phyloP scores from a whole-genome alignment of 2,797 vertebrate species.

The Sternotherus odoratus region DNA sequence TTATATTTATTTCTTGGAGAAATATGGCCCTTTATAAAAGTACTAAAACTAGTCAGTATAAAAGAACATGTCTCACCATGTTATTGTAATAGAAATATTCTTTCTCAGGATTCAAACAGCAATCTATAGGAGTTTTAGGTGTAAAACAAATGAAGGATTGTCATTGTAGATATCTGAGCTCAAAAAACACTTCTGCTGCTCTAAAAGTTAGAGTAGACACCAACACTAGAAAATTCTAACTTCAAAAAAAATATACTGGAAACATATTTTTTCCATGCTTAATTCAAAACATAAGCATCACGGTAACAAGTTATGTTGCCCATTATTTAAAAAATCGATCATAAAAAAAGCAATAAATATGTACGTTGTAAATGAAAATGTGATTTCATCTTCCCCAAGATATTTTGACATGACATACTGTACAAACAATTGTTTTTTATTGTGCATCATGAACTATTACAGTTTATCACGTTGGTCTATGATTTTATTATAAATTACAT shows the following conservation, averaged over 20 bases:
- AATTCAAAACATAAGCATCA: neutral
- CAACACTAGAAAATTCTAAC: neutral
- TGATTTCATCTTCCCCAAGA: neutral
- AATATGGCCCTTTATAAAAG: neutral
- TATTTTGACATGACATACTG: neutral
- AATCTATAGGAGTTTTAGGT: neutral
- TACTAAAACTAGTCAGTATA: neutral
- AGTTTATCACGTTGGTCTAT: neutral
- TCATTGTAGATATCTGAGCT: neutral
- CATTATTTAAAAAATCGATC: slow-evolving; percentile 1
- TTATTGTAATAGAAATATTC: neutral
- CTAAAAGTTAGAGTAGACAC: neutral
- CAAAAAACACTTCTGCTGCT: neutral
- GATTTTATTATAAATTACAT: neutral
- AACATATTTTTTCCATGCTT: neutral
- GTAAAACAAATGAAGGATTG: neutral
- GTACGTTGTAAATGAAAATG: neutral
- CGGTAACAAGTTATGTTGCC: neutral
- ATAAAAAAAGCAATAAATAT: neutral
- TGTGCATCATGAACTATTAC: neutral
- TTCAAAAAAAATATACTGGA: neutral
- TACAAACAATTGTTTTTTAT: neutral
- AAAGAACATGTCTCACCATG: too few species aligned
- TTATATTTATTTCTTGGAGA: neutral
- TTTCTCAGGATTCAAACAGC: neutral